Conservation (phyloP, 2,888 invertebrate species). For the Nasonovia ribisnigri region DNA sequence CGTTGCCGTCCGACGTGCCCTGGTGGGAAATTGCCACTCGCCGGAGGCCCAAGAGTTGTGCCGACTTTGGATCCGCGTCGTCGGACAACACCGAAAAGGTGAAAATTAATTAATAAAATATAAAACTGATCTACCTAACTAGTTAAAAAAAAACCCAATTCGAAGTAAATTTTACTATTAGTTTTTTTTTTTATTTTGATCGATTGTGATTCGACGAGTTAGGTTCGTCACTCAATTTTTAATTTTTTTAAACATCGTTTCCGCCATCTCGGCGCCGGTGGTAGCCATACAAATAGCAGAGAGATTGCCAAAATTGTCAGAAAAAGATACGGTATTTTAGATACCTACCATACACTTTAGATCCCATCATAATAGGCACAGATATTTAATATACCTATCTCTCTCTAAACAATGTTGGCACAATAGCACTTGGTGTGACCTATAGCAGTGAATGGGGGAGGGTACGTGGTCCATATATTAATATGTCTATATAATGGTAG, state of each 20-base stretch:
- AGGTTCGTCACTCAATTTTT: background rate
- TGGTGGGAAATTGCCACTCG: conserved; percentile 91
- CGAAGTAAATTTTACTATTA: background rate
- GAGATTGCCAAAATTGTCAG: background rate
- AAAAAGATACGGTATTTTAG: no score
- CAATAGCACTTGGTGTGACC: background rate
- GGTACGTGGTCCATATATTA: background rate
- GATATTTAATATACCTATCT: background rate
- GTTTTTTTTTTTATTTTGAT: background rate
- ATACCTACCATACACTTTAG: no score
- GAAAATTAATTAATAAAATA: background rate
- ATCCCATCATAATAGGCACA: background rate
- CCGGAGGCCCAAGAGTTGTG: conserved; percentile 84
- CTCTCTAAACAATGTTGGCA: background rate
- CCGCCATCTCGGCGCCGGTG: background rate
- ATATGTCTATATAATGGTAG: background rate
- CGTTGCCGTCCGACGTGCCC: conserved; percentile 81
- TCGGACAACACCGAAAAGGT: conserved; percentile 33
- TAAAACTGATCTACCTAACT: background rate
- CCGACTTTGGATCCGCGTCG: conserved; percentile 71
- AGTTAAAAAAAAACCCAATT: background rate
- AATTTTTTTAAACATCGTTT: background rate
- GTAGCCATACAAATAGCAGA: background rate
- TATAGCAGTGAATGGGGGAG: background rate
- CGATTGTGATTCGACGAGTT: background rate